Percentiles rank a stretch among this genome's conserved stretches.
These are phyloP conservation scores for Drosophila bipectinata DNA, from an alignment of 1,140 invertebrate genomes.

Conservation along the genomic window DNA sequence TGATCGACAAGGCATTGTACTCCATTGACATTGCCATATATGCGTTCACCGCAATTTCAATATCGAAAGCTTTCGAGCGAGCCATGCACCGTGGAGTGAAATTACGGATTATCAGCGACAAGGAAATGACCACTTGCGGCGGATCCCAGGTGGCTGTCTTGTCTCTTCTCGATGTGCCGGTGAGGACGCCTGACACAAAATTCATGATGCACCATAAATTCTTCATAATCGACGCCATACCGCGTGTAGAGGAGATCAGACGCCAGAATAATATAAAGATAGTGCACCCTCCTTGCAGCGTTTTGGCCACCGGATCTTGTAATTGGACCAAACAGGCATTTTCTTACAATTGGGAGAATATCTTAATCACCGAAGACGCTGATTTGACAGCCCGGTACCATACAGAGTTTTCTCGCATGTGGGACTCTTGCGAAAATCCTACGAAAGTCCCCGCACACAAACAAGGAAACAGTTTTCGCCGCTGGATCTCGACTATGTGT, in stretches of 20 bases:
- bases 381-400: constrained; percentile 24
- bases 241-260: constrained; percentile 38
- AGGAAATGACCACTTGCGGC: constrained; percentile 49
- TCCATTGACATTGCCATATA: constrained; percentile 72
- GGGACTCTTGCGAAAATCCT: constrained; percentile 34
- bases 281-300: not conserved
- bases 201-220: constrained; percentile 78
- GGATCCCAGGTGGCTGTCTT: constrained; percentile 42
- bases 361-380: constrained; percentile 46
- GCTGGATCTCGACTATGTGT: not conserved
- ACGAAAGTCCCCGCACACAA: too few species aligned
- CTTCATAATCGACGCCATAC: constrained; percentile 53
- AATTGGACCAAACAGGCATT: constrained; percentile 71
- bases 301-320: constrained; percentile 56
- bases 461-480: not conserved
- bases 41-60: constrained; percentile 39
- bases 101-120: constrained; percentile 65
- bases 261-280: not conserved
- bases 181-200: constrained; percentile 41
- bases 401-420: constrained; percentile 69
- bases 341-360: constrained; percentile 67
- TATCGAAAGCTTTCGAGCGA: constrained; percentile 32
- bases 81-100: constrained; percentile 53
- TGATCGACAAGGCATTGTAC: constrained; percentile 59
- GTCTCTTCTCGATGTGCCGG: constrained; percentile 11